phyloP scores from a whole-genome alignment of 1,140 invertebrate species.

The Babylonia areolata region DNA sequence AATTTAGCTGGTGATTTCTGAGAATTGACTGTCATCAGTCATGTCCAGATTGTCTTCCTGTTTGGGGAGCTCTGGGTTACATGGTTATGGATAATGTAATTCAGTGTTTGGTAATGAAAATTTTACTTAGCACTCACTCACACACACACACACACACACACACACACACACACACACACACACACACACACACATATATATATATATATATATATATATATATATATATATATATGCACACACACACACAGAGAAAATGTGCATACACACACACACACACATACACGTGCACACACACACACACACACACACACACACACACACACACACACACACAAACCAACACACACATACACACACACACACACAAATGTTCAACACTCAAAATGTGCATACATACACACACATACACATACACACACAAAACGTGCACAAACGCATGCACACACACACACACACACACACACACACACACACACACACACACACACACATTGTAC shows the following conservation, averaged over 20 bases:
- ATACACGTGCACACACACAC: background rate
- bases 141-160: constrained; percentile 6
- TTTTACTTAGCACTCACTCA: too few relatives aligned
- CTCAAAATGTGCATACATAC: background rate
- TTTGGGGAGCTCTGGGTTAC: too few relatives aligned
- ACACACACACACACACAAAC: constrained; percentile 9
- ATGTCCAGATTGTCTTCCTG: too few relatives aligned
- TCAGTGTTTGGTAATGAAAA: too few relatives aligned
- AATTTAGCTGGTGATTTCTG: too few relatives aligned
- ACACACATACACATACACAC: background rate
- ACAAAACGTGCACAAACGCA: too few relatives aligned
- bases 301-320: constrained; percentile 9
- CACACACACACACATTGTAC: background rate
- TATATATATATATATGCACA: background rate
- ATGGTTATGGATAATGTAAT: too few relatives aligned
- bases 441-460: background rate
- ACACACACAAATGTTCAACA: background rate
- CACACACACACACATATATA: background rate
- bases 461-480: background rate
- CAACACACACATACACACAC: constrained; percentile 4
- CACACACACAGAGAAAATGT: background rate
- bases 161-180: constrained; percentile 11
- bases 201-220: background rate
- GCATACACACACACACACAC: background rate
- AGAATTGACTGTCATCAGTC: too few relatives aligned